A percentile compares a stretch with the other conserved stretches of the same genome.
Conservation (phyloP, 2,797 vertebrate genomes). For the Tapirus indicus region DNA sequence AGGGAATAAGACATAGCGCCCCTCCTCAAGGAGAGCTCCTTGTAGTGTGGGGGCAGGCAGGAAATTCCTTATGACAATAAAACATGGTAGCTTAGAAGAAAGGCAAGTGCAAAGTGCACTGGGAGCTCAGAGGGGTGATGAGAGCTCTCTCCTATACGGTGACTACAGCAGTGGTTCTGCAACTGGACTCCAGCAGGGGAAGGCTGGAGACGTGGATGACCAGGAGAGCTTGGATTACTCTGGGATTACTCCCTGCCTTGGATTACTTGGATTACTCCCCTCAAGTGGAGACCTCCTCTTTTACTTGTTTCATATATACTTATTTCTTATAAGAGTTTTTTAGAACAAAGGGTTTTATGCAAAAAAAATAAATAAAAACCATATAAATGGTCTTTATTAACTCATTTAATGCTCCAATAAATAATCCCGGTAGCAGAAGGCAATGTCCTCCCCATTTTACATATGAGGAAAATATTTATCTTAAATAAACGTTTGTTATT, state of each 20-base stretch:
- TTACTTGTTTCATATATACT: not conserved
- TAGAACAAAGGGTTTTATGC: not conserved
- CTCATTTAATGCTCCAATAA: not conserved
- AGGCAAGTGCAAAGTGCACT: not conserved
- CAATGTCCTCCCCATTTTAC: not conserved
- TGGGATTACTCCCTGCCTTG: not conserved
- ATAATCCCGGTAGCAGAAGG: constrained; percentile 1
- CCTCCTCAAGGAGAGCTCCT: not conserved
- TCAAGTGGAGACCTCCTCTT: not conserved
- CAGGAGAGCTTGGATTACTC: not conserved
- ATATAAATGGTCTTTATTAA: constrained; percentile 29
- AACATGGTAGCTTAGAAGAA: not conserved
- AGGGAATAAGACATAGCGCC: not conserved
- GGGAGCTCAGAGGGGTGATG: not conserved
- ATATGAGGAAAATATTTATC: not conserved
- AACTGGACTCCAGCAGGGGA: not conserved
- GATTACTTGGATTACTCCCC: too few relatives aligned
- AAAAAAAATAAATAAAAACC: not conserved
- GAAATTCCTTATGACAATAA: not conserved
- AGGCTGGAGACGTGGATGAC: not conserved
- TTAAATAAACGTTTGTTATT: constrained; percentile 2
- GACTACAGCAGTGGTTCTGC: not conserved
- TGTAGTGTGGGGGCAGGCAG: not conserved
- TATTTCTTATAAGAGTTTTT: not conserved
- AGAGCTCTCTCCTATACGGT: not conserved